Evolutionary conservation across 37 sponge, comb jelly and placozoan species (phyloP).

Genomic region (Mnemiopsis leidyi): DNA sequence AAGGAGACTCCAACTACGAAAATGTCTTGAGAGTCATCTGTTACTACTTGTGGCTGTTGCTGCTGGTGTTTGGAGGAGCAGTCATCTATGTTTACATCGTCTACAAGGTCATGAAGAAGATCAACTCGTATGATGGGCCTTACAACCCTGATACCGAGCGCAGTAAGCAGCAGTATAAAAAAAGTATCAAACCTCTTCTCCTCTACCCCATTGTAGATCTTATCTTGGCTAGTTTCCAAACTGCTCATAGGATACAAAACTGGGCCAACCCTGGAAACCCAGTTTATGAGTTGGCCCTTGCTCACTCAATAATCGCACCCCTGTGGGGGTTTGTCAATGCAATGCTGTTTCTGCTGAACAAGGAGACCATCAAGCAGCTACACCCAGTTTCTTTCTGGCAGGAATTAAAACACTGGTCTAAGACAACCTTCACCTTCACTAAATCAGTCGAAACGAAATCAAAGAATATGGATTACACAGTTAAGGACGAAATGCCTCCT

Average conservation of each 20-base stretch:
- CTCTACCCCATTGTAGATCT: slow-evolving; percentile 30
- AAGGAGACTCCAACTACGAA: slow-evolving; percentile 12
- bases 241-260: slow-evolving; percentile 41
- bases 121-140: slow-evolving; percentile 17
- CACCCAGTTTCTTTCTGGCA: slow-evolving; percentile 15
- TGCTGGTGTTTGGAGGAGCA: slow-evolving; percentile 48
- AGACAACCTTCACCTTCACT: slow-evolving; percentile 27
- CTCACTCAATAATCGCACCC: slow-evolving; percentile 3
- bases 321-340: slow-evolving; percentile 61
- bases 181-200: slow-evolving; percentile 38
- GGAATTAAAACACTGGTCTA: neutral
- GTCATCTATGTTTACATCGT: slow-evolving; percentile 24
- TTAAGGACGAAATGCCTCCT: neutral
- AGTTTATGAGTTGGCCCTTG: neutral
- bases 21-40: slow-evolving; percentile 30
- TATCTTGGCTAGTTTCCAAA: neutral
- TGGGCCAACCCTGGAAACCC: slow-evolving; percentile 56
- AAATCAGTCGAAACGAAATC: slow-evolving; percentile 1
- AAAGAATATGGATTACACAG: slow-evolving; percentile 10
- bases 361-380: slow-evolving; percentile 38
- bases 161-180: neutral
- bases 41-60: slow-evolving; percentile 57
- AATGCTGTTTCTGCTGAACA: slow-evolving; percentile 18
- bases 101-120: slow-evolving; percentile 22
- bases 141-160: slow-evolving; percentile 36